Evolutionary conservation across 2,797 vertebrate genomes (phyloP), one percentile per base, ranked within the genome.

Genomic region (Anguilla obscura): DNA sequence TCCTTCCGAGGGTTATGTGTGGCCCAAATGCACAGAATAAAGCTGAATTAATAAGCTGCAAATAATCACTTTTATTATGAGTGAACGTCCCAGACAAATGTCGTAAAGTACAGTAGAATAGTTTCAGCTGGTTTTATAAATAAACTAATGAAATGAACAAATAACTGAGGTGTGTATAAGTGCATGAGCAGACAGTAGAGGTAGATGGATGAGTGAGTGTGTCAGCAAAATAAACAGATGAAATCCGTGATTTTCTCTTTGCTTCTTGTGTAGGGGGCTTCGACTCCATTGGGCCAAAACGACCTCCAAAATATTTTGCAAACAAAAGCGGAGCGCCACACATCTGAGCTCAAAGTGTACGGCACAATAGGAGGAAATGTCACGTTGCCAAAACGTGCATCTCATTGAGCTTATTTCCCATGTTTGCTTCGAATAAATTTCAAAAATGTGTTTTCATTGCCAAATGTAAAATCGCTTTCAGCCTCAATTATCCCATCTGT

Each of bases 381-480:
- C 76, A 50, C 48, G 50, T 24, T 45, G 76, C 76, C 76, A 50
- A 80, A 82, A 50, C 45, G 79, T 82, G 79, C 45, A 50, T 82
- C 79, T 48, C 40, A 10, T 82, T 48, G 79, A 82, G 79, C 10
- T 82, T n/a, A 16, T 6, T 82, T 50, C 12, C 40, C 40, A 82
- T 82, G 79, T 82, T 82, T 82, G 79, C 79, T n/a, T 24, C 5
- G 40, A 82, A 82, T 82, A 82, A 50, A 50, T 50, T 36, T 36
- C 0, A 82, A 82, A 82, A 48, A 48, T 30, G 45, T 45, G 50
- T 50, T 50, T 82, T 82, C 45, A 2, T 21, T 82, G 79, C 79
- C 79, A 82, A 82, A n/a, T 8, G 79, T 50, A 82, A 82, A 82
- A 82, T 82, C 79, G 79, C 79, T 82, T n/a, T 5, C 16, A 82